Evolutionary conservation across 2,888 invertebrate genomes (phyloP), one percentile per base, ranked within the genome.

Genomic region (Papilio gigon): DNA sequence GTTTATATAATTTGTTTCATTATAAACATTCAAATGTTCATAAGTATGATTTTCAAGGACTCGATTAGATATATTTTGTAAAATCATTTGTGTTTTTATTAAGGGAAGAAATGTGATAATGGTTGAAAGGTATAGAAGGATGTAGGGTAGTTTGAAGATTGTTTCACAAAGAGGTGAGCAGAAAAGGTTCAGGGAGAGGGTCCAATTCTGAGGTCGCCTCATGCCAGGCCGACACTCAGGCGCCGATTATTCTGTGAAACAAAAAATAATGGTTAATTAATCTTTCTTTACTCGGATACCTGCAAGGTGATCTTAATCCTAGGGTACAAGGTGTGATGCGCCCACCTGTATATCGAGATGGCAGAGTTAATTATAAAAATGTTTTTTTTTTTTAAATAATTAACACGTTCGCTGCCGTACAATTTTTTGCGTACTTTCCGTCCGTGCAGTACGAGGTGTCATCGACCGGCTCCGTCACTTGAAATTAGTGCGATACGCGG

Each of bases 151-250:
- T 69, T 80, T 86, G 72, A 85, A 86, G 85, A 79, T 79, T 73
- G 82, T 76, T 75, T 81, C 88, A 80, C 79, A 84, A 78, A 86
- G 84, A 88, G 89, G 75, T 84, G 82, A 85, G 79, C 76, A 83
- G 80, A 67, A 70, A 72, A 85, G 85, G 85, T 84, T 75, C 68
- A 77, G 83, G 84, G 84, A 78, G 67, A 78, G 76, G 73, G 79
- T 67, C 77, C 75, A 80, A 75, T 78, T 82, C 79, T 78, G 80
- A 80, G 79, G 80, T 78, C 83, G 86, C 89, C 86, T 88, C 91
- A 91, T 91, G 82, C 90, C 91, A 88, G 74, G 77, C 73, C 75
- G 76, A 75, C 75, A 71, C 68, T 77, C 71, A 53, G 76, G 67
- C 69, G 74, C 72, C 72, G 75, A 74, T 73, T 75, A 70, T 67